A percentile compares a stretch with the other conserved stretches of the same genome.
Evolutionary conservation across 1,140 invertebrate species (phyloP).

Genomic region (Dinoponera quadriceps): DNA sequence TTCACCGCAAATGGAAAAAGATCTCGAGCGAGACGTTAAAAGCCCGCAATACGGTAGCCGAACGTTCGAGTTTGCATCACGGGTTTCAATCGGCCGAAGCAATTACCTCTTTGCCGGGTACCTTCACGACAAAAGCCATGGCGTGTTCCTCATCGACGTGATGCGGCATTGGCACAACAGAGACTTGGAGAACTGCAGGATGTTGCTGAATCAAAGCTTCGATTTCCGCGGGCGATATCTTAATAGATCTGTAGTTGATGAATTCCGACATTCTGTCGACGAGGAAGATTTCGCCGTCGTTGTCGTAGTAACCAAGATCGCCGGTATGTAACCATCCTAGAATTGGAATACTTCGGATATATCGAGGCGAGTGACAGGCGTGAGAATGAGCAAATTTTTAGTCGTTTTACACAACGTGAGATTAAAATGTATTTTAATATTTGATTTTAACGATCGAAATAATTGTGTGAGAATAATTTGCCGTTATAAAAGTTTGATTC

Average conservation of each 20-base stretch:
- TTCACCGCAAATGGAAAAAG: neutral
- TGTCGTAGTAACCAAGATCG: constrained; percentile 84
- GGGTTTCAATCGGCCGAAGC: constrained; percentile 11
- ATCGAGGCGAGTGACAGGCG: neutral
- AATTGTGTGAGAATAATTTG: too few relatives aligned
- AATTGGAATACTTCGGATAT: neutral
- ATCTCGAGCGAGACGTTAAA: neutral
- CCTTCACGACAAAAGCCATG: constrained; percentile 87
- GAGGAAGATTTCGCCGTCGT: constrained; percentile 84
- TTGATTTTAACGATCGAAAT: constrained; percentile 2
- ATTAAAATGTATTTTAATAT: neutral
- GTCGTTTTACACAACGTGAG: neutral
- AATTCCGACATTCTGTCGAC: constrained; percentile 87
- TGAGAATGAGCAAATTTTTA: neutral
- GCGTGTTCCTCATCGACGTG: constrained; percentile 87
- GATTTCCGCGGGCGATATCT: constrained; percentile 81
- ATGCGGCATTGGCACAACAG: constrained; percentile 89
- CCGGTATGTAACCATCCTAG: constrained; percentile 74
- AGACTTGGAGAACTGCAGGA: constrained; percentile 88
- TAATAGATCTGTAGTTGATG: constrained; percentile 83
- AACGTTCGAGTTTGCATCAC: constrained; percentile 8
- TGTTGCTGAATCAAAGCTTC: constrained; percentile 89
- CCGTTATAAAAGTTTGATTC: neutral
- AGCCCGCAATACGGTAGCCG: neutral
- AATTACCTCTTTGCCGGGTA: constrained; percentile 78